These are phyloP conservation scores for Tangara arthus DNA, from an alignment of 2,797 vertebrate genomes.

Conservation along the genomic window DNA sequence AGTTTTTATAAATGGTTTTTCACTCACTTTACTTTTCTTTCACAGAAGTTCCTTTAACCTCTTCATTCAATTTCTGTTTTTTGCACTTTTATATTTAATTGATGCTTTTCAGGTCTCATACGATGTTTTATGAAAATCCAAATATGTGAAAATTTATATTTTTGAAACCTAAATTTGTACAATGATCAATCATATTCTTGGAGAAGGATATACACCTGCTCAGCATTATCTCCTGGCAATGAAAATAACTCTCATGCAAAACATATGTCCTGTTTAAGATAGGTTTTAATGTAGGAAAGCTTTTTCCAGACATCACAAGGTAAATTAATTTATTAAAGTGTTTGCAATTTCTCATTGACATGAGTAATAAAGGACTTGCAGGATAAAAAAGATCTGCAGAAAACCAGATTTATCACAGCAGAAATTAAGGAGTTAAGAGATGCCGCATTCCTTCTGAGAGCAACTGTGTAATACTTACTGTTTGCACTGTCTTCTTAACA, in stretches of 20 bases:
- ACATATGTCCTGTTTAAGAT: not conserved
- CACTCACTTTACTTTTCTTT: not conserved
- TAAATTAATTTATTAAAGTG: not conserved
- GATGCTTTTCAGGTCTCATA: not conserved
- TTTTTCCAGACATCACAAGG: not conserved
- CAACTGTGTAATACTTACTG: conserved; percentile 42
- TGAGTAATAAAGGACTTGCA: not conserved
- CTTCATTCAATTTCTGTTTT: not conserved
- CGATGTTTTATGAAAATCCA: not conserved
- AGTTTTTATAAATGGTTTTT: not conserved
- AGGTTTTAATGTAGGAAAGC: fast-evolving
- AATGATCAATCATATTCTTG: not conserved
- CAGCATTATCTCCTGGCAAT: not conserved
- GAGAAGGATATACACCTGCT: not conserved
- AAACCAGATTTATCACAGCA: not conserved
- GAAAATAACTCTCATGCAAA: not conserved
- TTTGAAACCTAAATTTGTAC: not conserved
- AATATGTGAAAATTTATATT: not conserved
- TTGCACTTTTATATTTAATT: not conserved
- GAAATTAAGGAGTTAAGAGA: conserved; percentile 46
- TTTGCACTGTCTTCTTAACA: conserved; percentile 45
- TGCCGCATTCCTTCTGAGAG: conserved; percentile 7
- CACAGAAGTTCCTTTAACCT: not conserved
- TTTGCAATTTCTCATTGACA: not conserved
- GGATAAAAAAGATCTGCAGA: not conserved